These are phyloP conservation scores for Ctenoplectra terminalis DNA, from an alignment of 1,140 invertebrate genomes.

Conservation along the genomic window DNA sequence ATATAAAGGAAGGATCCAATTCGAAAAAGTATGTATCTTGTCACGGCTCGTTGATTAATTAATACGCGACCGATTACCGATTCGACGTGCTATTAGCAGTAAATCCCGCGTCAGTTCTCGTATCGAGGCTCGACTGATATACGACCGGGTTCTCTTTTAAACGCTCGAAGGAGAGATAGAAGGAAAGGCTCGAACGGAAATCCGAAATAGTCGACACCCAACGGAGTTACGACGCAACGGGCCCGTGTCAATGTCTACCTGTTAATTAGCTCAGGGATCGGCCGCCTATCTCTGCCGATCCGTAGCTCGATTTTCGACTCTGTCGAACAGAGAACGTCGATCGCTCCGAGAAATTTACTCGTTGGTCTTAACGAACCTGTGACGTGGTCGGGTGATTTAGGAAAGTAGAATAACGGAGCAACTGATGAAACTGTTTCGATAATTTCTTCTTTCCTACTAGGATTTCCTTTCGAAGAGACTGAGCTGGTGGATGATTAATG, in stretches of 20 bases:
- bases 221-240: slow-evolving; percentile 36
- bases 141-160: neutral
- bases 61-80: slow-evolving; percentile 25
- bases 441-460: no score
- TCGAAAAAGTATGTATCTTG: no score
- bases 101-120: slow-evolving; percentile 12
- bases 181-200: neutral
- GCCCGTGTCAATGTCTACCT: slow-evolving; percentile 40
- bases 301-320: neutral
- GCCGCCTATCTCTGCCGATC: no score
- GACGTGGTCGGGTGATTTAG: neutral
- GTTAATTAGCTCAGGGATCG: slow-evolving; percentile 53
- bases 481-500: no score
- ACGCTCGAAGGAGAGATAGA: slow-evolving; percentile 3
- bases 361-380: neutral
- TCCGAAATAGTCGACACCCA: slow-evolving; percentile 55
- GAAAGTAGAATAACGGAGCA: neutral
- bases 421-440: no score
- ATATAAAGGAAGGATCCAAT: no score
- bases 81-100: slow-evolving; percentile 36
- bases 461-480: no score
- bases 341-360: neutral
- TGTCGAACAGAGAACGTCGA: no score
- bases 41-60: slow-evolving; percentile 2
- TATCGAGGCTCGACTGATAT: slow-evolving; percentile 15